Percentiles rank a stretch among this genome's conserved stretches.
These are phyloP conservation scores for Anastatus disparis DNA, from an alignment of 1,140 invertebrate species.

Conservation along the genomic window DNA sequence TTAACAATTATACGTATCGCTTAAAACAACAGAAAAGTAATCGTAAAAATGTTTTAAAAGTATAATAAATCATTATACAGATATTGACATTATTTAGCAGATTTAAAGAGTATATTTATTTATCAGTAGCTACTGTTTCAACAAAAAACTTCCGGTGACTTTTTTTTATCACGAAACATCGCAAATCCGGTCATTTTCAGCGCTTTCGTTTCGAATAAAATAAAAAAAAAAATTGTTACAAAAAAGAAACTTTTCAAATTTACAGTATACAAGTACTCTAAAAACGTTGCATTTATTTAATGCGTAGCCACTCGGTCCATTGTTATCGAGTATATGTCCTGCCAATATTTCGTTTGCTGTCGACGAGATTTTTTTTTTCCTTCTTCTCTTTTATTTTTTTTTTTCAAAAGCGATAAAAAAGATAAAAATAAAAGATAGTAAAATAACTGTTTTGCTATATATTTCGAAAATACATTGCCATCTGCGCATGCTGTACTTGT, in stretches of 20 bases:
- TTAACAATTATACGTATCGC: too few relatives aligned
- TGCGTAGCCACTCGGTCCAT: neutral
- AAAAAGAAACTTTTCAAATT: slow-evolving; percentile 13
- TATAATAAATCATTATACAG: too few relatives aligned
- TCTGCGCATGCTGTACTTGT: neutral
- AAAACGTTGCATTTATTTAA: slow-evolving; percentile 23
- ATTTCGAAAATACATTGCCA: neutral
- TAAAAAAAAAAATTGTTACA: slow-evolving; percentile 13
- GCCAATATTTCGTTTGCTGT: slow-evolving; percentile 17
- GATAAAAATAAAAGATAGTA: neutral
- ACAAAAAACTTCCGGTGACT: slow-evolving; percentile 27
- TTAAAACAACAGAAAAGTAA: too few relatives aligned
- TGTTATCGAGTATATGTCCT: neutral
- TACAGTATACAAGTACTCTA: slow-evolving; percentile 8
- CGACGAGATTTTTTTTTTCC: neutral
- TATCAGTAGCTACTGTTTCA: too few relatives aligned
- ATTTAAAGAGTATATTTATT: too few relatives aligned
- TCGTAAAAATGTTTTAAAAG: too few relatives aligned
- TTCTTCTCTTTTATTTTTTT: too few relatives aligned
- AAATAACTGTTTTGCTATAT: neutral
- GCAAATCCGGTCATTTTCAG: slow-evolving; percentile 23
- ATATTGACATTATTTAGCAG: too few relatives aligned
- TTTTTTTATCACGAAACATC: slow-evolving; percentile 36
- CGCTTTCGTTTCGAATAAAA: slow-evolving; percentile 32
- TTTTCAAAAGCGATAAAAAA: neutral